Conservation (phyloP, 2,888 invertebrate species). For the Lepidochitona cinerea region DNA sequence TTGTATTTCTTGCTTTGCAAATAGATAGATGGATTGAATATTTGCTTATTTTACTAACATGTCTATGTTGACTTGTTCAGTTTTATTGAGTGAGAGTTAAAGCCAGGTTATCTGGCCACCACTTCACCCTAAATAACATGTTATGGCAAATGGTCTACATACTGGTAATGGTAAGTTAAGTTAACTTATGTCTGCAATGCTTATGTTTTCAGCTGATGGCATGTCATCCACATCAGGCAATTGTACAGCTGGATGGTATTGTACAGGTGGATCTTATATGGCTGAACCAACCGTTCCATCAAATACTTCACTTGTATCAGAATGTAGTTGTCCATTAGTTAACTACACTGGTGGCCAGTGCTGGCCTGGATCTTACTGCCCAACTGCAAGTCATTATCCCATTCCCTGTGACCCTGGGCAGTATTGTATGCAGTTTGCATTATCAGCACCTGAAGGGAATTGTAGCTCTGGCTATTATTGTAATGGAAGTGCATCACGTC, state of each 20-base stretch:
- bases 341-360: slow-evolving; percentile 66
- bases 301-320: slow-evolving; percentile 48
- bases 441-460: slow-evolving; percentile 51
- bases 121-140: too few species aligned
- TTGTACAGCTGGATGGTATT: slow-evolving; percentile 66
- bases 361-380: slow-evolving; percentile 66
- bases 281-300: slow-evolving; percentile 44
- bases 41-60: too few species aligned
- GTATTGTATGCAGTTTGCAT: slow-evolving; percentile 57
- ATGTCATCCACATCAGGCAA: slow-evolving; percentile 53
- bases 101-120: too few species aligned
- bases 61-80: too few species aligned
- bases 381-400: slow-evolving; percentile 56
- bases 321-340: slow-evolving; percentile 59
- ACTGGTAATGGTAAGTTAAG: too few species aligned
- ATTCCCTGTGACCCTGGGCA: slow-evolving; percentile 56
- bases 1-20: too few species aligned
- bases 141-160: too few species aligned
- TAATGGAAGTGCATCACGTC: slow-evolving; percentile 48
- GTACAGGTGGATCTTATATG: slow-evolving; percentile 59
- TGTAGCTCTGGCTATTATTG: slow-evolving; percentile 63
- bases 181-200: too few species aligned
- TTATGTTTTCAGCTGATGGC: slow-evolving; percentile 63
- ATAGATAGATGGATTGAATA: too few species aligned
- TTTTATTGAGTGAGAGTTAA: too few species aligned